Evolutionary conservation across 1,140 invertebrate species (phyloP), one percentile per base, ranked within the genome.

Genomic region (Limonius californicus): DNA sequence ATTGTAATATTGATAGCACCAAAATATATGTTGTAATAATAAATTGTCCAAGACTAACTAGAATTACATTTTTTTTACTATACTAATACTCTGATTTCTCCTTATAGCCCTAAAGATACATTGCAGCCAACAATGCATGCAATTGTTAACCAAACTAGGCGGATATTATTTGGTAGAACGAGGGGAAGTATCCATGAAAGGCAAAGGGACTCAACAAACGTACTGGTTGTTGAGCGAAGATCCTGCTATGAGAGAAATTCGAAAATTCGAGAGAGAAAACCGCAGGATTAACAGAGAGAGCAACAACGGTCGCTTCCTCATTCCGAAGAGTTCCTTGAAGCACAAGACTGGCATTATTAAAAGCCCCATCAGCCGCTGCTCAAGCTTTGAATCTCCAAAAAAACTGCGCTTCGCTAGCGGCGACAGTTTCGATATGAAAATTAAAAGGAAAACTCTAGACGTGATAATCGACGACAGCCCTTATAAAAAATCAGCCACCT

Each of bases 221-320:
- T 96, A 90, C 76, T 97, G 92, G 91, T 72, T 97, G 20, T 74
- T 87, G 8, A 90, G 89, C 0, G 91, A 94, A 72, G 87, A 92
- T 56, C 72, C 80, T 11, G 72, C 77, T 8, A 79, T 81, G 6
- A 78, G 82, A 0, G 76, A 78, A 1, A 72, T 77, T 1, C 79
- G 87, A 0, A 81, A 74, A 20, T 78, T 80, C 11, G 81, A 84
- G 18, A 73, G 85, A 8, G 77, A 80, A 6, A 78, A 77, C 11
- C 68, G 80, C 4, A 7, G 4, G 16, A 63, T 70, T 6, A 58
- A 23, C 21, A 73, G 68, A 30, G 65, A 42, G 8, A n/a, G n/a
- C n/a, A n/a, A n/a, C n/a, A 74, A 73, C 55, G 70, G 72, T 11
- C 69, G 70, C 32, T 70, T 64, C 15, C 63, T 73, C 1, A 64